Conservation (phyloP, 2,797 vertebrate species). For the Notamacropus eugenii region DNA sequence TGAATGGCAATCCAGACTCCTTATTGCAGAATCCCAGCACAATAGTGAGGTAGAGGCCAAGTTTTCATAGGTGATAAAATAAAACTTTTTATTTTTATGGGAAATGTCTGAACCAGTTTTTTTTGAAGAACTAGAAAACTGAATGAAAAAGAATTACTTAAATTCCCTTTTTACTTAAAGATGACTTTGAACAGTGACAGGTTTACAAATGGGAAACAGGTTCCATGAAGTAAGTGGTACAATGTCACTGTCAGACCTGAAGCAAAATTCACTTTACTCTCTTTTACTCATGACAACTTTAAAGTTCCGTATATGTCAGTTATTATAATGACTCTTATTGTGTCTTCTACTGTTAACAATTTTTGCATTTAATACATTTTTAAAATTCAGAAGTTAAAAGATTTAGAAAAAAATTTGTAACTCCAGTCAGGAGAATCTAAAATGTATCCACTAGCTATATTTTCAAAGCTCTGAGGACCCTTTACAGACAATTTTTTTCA, state of each 20-base stretch:
- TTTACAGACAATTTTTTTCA: neutral
- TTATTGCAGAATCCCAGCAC: constrained; percentile 75
- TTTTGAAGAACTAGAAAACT: neutral
- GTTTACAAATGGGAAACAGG: neutral
- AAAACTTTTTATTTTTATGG: neutral
- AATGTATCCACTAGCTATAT: neutral
- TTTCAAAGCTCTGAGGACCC: constrained; percentile 1
- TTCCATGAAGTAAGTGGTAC: neutral
- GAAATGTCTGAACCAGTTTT: neutral
- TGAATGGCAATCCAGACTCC: constrained; percentile 80
- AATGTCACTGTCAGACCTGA: constrained; percentile 1
- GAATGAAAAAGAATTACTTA: neutral
- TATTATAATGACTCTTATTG: neutral
- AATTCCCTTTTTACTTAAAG: constrained; percentile 19
- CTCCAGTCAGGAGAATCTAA: neutral
- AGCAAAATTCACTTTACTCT: constrained; percentile 4
- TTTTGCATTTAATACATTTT: constrained; percentile 26
- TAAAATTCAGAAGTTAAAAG: constrained; percentile 31
- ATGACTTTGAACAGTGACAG: neutral
- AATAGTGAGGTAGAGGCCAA: constrained; percentile 78
- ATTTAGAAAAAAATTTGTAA: constrained; percentile 32
- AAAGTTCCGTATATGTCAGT: neutral
- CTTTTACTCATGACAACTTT: neutral
- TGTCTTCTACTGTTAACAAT: neutral
- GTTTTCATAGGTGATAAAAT: too few relatives aligned